Conservation (phyloP, 1,140 invertebrate species). For the Brachionus angularis region DNA sequence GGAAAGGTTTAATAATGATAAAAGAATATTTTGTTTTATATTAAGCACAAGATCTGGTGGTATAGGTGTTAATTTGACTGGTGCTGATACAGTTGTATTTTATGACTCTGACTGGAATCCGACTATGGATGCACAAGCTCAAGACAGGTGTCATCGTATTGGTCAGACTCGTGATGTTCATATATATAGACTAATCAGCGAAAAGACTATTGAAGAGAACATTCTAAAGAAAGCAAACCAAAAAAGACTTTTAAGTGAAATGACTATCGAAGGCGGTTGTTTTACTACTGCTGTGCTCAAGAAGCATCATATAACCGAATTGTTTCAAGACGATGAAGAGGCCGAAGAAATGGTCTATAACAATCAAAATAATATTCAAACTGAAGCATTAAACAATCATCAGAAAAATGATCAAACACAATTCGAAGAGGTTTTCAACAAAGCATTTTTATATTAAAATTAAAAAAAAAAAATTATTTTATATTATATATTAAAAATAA, state of each 20-base stretch:
- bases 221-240: conserved; percentile 98
- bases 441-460: background rate
- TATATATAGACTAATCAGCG: conserved; percentile 92
- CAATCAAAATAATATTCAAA: conserved; percentile 15
- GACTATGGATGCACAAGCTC: conserved; percentile 97
- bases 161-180: conserved; percentile 98
- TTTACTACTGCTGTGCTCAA: conserved; percentile 97
- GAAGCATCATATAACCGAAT: conserved; percentile 83
- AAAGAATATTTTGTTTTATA: conserved; percentile 93
- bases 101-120: conserved; percentile 99
- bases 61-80: conserved; percentile 95
- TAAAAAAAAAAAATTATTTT: no score
- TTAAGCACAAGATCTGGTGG: conserved; percentile 94
- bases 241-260: conserved; percentile 86
- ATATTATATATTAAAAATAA: conserved; percentile 46
- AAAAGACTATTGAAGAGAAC: conserved; percentile 97
- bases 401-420: background rate
- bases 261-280: conserved; percentile 97
- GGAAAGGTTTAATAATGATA: conserved; percentile 94
- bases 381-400: background rate
- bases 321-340: conserved; percentile 67
- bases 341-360: no score
- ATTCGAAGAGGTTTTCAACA: conserved; percentile 21
- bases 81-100: conserved; percentile 98
- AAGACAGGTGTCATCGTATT: conserved; percentile 96